Percentiles rank a stretch among this genome's conserved stretches.
phyloP scores from a whole-genome alignment of 1,140 invertebrate species.

The Euglossa dilemma region DNA sequence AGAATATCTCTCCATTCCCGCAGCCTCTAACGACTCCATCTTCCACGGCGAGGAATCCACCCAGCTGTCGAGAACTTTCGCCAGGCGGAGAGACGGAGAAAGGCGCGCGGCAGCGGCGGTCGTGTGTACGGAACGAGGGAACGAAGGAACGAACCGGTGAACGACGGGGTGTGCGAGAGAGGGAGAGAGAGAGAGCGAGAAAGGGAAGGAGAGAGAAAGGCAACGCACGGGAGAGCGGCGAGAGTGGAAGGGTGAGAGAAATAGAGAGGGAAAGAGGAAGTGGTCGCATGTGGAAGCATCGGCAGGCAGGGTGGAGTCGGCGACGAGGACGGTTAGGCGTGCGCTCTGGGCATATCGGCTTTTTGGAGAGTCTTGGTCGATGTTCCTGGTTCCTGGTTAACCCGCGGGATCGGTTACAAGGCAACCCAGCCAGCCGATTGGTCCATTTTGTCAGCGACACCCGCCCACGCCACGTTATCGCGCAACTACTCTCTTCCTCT shows the following conservation, averaged over 20 bases:
- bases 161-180: not conserved
- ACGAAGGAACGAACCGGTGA: not conserved
- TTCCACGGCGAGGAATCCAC: constrained; percentile 54
- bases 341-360: constrained; percentile 69
- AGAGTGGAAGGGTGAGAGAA: not conserved
- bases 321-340: constrained; percentile 63
- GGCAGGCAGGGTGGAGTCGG: constrained; percentile 66
- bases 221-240: not conserved
- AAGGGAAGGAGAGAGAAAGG: not conserved
- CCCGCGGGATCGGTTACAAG: constrained; percentile 80
- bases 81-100: not conserved
- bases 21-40: constrained; percentile 55
- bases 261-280: constrained; percentile 35
- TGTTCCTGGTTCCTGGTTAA: constrained; percentile 77
- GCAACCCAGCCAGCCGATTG: constrained; percentile 71
- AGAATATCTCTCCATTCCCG: constrained; percentile 49
- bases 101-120: not conserved
- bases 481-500: constrained; percentile 61
- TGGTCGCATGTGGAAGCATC: constrained; percentile 53
- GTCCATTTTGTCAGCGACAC: constrained; percentile 81
- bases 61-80: constrained; percentile 55
- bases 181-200: not conserved
- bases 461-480: constrained; percentile 78
- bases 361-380: constrained; percentile 76
- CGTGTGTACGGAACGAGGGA: not conserved